Evolutionary conservation across 2,113 vertebrate genomes (phyloP).

Genomic region (Vireo altiloquus): DNA sequence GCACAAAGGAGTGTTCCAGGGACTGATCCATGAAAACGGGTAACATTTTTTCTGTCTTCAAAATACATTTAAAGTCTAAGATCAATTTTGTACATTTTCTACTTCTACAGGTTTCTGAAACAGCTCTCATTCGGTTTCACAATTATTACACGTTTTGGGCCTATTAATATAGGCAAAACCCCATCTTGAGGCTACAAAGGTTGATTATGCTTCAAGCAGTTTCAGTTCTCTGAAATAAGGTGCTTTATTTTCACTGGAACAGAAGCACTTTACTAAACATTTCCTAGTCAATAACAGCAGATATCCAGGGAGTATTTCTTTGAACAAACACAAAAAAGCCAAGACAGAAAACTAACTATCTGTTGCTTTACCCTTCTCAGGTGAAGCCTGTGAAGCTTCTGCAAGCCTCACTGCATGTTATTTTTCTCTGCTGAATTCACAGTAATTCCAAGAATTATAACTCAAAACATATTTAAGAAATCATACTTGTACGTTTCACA

Average conservation of each 20-base stretch:
- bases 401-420: background rate
- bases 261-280: background rate
- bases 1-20: background rate
- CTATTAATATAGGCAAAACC: background rate
- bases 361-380: background rate
- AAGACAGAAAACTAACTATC: background rate
- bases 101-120: background rate
- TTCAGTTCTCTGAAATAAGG: background rate
- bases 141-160: background rate
- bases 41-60: background rate
- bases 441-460: background rate
- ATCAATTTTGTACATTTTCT: background rate
- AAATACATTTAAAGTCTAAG: background rate
- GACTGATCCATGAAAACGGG: background rate
- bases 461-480: background rate
- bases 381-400: background rate
- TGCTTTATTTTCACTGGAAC: background rate
- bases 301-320: background rate
- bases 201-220: background rate
- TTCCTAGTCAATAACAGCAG: background rate
- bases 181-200: background rate
- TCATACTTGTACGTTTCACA: background rate
- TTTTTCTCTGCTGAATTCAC: background rate
- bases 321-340: background rate
- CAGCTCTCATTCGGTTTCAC: background rate